Evolutionary conservation across 1,140 invertebrate genomes (phyloP), one percentile per base, ranked within the genome.

Genomic region (Drosophila ficusphila): DNA sequence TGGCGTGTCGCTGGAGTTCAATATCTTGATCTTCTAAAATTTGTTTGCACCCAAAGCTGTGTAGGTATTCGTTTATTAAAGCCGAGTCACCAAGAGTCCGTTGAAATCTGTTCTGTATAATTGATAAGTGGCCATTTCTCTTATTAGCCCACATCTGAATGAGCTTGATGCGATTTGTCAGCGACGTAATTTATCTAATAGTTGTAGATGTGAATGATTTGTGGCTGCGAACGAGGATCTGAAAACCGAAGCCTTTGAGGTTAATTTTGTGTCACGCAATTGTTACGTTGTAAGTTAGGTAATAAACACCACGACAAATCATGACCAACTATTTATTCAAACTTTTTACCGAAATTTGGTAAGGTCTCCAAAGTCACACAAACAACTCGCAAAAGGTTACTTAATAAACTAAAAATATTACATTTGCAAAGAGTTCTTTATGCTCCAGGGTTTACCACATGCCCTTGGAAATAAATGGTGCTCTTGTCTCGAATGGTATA

Each of bases 41-140:
- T 12, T 34, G 64, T 67, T 67, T 67, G 46, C 60, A 67, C 61
- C 46, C 64, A 4, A 33, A 67, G 34, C 62, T 6, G 9, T 23
- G 12, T 25, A 7, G n/a, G n/a, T n/a, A 14, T 21, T 49, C 12
- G 2, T n/a, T 18, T 44, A 38, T 33, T 34, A 8, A 46, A 39
- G 19, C 8, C 16, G 12, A 34, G 27, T 25, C 52, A 61, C 25
- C 7, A 12, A 18, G 1, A 29, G 42, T 14, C 16, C 1, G 42
- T 61, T 44, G 27, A 48, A 31, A 65, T 64, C 42, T 19, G 16
- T 25, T 31, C 1, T 0, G 14, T 7, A 9, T 52, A 67, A 52
- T 67, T 34, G 44, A 67, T 67, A 33, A 51, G n/a, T 23, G 8
- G 1, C 42, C 57, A 31, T 19, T 8, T 9, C 11, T 33, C 53